Conservation (phyloP, 2,113 vertebrate species). For the Paraplagusia blochii region DNA sequence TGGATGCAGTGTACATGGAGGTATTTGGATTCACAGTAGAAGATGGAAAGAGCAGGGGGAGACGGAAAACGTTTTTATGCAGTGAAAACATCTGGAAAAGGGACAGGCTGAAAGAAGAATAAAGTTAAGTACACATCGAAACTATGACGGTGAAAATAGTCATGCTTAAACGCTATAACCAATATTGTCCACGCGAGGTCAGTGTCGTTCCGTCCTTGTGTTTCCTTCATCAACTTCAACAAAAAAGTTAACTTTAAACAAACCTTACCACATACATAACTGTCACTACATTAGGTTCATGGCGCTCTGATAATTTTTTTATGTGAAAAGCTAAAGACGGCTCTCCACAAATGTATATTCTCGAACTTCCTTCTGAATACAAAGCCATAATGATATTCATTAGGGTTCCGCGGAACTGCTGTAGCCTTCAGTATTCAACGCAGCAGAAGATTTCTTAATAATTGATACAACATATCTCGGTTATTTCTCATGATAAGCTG, state of each 20-base stretch:
- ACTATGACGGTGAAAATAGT: too few species aligned
- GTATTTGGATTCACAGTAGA: too few species aligned
- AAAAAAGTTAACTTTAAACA: too few species aligned
- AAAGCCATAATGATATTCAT: slow-evolving; percentile 39
- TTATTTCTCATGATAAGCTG: slow-evolving; percentile 59
- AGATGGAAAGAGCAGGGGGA: too few species aligned
- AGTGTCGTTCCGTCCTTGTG: slow-evolving; percentile 37
- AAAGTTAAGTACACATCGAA: too few species aligned
- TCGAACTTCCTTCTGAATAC: slow-evolving; percentile 14
- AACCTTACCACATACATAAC: neutral
- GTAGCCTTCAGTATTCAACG: slow-evolving; percentile 15
- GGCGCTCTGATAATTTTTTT: neutral
- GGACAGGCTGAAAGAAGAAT: too few species aligned
- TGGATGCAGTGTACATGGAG: too few species aligned
- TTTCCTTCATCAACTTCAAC: neutral
- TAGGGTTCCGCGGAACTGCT: slow-evolving; percentile 13
- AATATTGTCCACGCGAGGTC: slow-evolving; percentile 54
- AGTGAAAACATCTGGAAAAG: too few species aligned
- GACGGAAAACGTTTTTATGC: too few species aligned
- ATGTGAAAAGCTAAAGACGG: too few species aligned
- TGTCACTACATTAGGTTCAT: neutral
- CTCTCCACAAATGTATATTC: neutral
- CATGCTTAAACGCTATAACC: slow-evolving; percentile 12
- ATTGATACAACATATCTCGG: slow-evolving; percentile 59
- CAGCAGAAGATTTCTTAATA: slow-evolving; percentile 53